A percentile compares a stretch with the other conserved stretches of the same genome.
Evolutionary conservation across 2,113 vertebrate species (phyloP).

Genomic region (Australoheros scitulus): DNA sequence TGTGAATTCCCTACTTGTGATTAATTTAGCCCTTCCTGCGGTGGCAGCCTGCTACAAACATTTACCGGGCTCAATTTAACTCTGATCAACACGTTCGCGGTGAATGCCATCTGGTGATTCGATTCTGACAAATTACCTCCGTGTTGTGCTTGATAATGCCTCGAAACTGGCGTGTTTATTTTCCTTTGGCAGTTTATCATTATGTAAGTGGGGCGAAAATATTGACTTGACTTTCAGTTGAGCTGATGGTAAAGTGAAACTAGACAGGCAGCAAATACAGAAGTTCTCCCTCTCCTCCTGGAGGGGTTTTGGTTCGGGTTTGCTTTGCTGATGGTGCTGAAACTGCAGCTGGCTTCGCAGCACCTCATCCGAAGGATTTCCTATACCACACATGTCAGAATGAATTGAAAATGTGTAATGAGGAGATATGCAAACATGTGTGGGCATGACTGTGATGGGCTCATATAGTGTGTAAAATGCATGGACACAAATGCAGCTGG

Average conservation of each 20-base stretch:
- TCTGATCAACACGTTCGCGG: conserved; percentile 52
- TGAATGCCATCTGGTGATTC: conserved; percentile 50
- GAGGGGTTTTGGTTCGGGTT: conserved; percentile 5
- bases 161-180: conserved; percentile 30
- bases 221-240: conserved; percentile 19
- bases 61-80: conserved; percentile 51
- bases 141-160: conserved; percentile 38
- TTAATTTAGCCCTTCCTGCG: conserved; percentile 58
- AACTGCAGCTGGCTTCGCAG: conserved; percentile 21
- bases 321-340: conserved; percentile 32
- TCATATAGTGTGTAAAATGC: neutral
- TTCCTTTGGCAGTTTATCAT: conserved; percentile 24
- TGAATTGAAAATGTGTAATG: conserved; percentile 1
- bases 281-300: neutral
- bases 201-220: conserved; percentile 1
- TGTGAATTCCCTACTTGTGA: conserved; percentile 68
- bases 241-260: conserved; percentile 27
- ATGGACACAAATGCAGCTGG: neutral
- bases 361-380: conserved; percentile 47
- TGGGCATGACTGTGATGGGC: conserved; percentile 7
- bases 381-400: neutral
- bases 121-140: conserved; percentile 53
- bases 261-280: neutral
- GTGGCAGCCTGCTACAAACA: conserved; percentile 41
- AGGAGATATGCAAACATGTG: conserved; percentile 26